Evolutionary conservation across 2,113 vertebrate species (phyloP).

Genomic region (Syrmaticus mikado): DNA sequence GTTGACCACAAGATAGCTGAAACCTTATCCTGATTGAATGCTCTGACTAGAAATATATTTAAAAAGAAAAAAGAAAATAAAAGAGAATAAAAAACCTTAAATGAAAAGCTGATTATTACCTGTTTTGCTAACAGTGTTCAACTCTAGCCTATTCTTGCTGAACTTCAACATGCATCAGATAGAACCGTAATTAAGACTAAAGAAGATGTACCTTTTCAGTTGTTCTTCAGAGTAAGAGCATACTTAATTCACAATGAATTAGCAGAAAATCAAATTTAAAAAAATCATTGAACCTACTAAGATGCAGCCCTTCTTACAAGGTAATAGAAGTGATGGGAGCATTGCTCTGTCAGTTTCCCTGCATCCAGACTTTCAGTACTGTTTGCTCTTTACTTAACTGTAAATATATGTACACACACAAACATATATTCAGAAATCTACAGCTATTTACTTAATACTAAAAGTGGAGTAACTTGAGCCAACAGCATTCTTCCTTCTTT

Average conservation of each 20-base stretch:
- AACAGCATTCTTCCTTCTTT: neutral
- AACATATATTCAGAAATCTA: neutral
- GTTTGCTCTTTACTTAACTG: neutral
- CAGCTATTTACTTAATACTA: neutral
- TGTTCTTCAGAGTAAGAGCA: neutral
- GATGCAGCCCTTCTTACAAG: neutral
- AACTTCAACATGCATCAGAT: neutral
- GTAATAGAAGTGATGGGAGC: neutral
- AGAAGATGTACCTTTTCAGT: neutral
- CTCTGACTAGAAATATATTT: neutral
- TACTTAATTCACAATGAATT: neutral
- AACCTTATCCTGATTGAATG: neutral
- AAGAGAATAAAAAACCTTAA: neutral
- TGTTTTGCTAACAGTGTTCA: neutral
- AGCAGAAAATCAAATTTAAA: neutral
- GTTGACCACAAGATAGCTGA: neutral
- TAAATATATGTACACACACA: no score
- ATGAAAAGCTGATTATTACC: neutral
- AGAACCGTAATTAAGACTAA: neutral
- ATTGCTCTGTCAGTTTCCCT: neutral
- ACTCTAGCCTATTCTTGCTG: neutral
- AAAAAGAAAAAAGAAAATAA: no score
- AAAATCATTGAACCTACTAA: neutral
- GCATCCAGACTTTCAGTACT: neutral
- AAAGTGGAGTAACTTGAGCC: neutral